These are phyloP conservation scores for Tricholauxania praeusta DNA, from an alignment of 2,888 invertebrate species.

Conservation along the genomic window DNA sequence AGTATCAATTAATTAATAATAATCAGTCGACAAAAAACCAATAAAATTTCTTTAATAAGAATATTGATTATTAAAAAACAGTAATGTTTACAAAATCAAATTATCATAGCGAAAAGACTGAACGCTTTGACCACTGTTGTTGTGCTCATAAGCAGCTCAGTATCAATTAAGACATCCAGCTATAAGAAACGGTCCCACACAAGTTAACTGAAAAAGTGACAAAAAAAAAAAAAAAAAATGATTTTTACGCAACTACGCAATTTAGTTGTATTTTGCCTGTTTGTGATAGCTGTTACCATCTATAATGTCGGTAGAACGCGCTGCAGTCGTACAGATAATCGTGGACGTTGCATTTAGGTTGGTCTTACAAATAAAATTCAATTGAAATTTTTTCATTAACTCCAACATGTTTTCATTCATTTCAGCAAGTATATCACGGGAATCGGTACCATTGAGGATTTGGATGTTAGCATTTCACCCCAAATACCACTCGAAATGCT, in stretches of 20 bases:
- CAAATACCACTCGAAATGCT: no score
- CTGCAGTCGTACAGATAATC: slow-evolving; percentile 54
- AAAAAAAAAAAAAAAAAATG: neutral
- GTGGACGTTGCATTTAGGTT: slow-evolving; percentile 54
- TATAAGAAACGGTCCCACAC: neutral
- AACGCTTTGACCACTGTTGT: neutral
- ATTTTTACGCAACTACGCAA: neutral
- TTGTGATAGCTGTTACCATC: neutral
- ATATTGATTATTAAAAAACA: no score
- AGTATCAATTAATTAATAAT: no score
- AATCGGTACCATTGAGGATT: no score
- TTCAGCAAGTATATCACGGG: neutral
- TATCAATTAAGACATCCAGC: neutral
- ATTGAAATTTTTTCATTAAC: neutral
- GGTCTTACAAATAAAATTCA: neutral
- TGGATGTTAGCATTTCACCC: no score
- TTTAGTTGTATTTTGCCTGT: slow-evolving; percentile 13
- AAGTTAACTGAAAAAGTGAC: neutral
- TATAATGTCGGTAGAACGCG: slow-evolving; percentile 39
- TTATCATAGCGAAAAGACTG: neutral
- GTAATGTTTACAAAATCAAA: no score
- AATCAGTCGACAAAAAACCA: no score
- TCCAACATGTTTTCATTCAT: no score
- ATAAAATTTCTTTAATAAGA: no score
- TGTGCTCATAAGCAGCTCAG: neutral